Evolutionary conservation across 2,888 invertebrate genomes (phyloP).

Genomic region (Drosophila dives): DNA sequence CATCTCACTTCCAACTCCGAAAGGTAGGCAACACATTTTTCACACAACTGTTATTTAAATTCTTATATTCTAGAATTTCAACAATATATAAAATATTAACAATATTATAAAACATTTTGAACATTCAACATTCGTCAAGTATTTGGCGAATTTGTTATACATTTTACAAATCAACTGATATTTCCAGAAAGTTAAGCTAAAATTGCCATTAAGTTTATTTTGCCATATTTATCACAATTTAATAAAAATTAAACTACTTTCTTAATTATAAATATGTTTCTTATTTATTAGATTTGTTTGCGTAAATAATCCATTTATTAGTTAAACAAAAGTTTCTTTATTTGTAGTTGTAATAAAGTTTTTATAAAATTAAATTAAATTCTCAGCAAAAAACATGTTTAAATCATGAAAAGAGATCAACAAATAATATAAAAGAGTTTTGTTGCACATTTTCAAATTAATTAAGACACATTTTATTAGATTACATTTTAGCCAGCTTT

Average conservation of each 20-base stretch:
- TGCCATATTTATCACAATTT: not conserved
- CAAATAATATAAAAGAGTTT: not conserved
- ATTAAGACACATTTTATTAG: not conserved
- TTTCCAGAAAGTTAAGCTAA: not conserved
- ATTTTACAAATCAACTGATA: not conserved
- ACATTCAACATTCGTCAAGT: not conserved
- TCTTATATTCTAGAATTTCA: not conserved
- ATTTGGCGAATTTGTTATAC: not conserved
- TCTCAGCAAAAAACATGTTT: not conserved
- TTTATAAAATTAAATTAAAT: not conserved
- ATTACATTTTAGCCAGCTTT: not conserved
- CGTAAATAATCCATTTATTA: not conserved
- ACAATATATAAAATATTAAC: not conserved
- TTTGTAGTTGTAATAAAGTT: not conserved
- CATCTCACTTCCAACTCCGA: not conserved
- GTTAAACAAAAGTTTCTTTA: not conserved
- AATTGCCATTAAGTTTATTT: not conserved
- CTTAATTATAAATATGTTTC: not conserved
- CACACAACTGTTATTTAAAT: slow-evolving; percentile 27
- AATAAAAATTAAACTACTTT: not conserved
- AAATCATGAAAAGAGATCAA: not conserved
- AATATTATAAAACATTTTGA: not conserved
- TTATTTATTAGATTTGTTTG: slow-evolving; percentile 6
- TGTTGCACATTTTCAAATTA: not conserved
- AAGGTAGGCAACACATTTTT: slow-evolving; percentile 47